These are phyloP conservation scores for Neolamprologus kungweensis DNA, from an alignment of 2,113 vertebrate genomes.

Conservation along the genomic window DNA sequence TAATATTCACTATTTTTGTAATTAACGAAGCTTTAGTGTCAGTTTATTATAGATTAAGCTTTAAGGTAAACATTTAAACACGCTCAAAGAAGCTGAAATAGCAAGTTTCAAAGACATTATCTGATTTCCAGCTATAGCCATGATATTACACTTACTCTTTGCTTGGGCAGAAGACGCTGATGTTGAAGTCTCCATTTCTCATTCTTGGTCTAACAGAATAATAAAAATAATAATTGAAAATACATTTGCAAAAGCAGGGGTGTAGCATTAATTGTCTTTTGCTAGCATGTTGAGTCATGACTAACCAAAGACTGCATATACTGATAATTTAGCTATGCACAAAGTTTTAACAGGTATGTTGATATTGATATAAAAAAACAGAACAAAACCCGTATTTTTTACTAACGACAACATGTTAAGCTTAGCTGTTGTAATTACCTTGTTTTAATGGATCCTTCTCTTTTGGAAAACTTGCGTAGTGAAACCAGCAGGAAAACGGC, in stretches of 20 bases:
- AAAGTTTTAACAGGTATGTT: neutral
- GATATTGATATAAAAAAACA: neutral
- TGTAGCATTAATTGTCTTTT: neutral
- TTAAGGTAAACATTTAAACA: neutral
- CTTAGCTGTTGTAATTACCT: neutral
- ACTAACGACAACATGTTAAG: neutral
- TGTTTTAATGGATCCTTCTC: neutral
- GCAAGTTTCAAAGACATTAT: too few relatives aligned
- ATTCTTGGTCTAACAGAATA: neutral
- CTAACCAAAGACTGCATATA: neutral
- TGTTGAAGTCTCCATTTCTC: neutral
- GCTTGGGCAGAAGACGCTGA: neutral
- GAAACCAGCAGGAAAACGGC: fast-evolving
- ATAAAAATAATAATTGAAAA: neutral
- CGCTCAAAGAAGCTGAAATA: neutral
- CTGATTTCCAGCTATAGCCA: too few relatives aligned
- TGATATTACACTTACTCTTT: neutral
- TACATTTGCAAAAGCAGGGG: fast-evolving
- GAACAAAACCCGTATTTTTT: fast-evolving
- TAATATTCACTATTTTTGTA: neutral
- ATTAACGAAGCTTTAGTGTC: neutral
- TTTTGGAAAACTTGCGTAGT: neutral
- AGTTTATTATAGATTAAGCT: neutral
- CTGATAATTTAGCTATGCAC: neutral
- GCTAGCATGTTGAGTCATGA: neutral